phyloP scores from a whole-genome alignment of 64 coral and sea anemone genomes.

The Anthopleura sola region DNA sequence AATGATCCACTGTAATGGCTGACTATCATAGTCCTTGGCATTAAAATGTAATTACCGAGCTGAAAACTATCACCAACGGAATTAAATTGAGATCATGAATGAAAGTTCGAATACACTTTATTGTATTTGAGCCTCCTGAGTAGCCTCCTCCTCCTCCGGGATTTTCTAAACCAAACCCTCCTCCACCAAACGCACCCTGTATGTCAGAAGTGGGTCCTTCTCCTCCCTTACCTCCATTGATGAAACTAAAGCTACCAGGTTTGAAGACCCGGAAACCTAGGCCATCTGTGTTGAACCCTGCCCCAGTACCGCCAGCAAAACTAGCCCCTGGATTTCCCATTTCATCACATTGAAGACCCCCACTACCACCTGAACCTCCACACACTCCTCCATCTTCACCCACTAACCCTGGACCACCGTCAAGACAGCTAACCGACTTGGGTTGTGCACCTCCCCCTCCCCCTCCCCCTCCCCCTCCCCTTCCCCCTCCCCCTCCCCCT shows the following conservation, averaged over 20 bases:
- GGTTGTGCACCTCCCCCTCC: slow-evolving; percentile 56
- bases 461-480: too few species aligned
- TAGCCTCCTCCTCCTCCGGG: slow-evolving; percentile 66
- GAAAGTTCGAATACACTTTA: too few species aligned
- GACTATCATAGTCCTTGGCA: too few species aligned
- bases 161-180: neutral
- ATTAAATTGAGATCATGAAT: too few species aligned
- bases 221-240: slow-evolving; percentile 54
- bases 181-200: slow-evolving; percentile 11
- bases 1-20: too few species aligned
- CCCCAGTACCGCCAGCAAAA: neutral
- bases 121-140: too few species aligned
- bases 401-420: slow-evolving; percentile 66
- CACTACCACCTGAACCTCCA: slow-evolving; percentile 50
- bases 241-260: slow-evolving; percentile 40
- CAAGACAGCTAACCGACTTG: slow-evolving; percentile 1
- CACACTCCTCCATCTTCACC: slow-evolving; percentile 48
- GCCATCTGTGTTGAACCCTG: slow-evolving; percentile 32
- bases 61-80: too few species aligned
- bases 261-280: neutral
- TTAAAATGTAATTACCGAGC: too few species aligned
- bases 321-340: neutral
- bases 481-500: too few species aligned
- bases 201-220: slow-evolving; percentile 12
- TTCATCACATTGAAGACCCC: slow-evolving; percentile 34